These are phyloP conservation scores for Dione juno DNA, from an alignment of 2,888 invertebrate genomes.

Conservation along the genomic window DNA sequence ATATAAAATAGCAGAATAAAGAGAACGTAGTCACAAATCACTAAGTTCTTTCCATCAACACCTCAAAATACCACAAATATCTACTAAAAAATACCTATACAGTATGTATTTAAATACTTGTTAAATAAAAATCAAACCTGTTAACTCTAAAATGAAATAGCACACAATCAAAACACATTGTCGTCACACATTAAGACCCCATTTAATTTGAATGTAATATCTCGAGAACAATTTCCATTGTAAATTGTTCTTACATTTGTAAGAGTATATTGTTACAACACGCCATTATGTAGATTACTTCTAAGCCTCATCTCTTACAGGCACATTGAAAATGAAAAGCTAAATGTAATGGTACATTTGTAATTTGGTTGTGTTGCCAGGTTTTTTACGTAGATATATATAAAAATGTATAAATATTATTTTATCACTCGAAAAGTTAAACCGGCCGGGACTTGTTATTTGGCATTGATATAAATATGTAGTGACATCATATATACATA, in stretches of 20 bases:
- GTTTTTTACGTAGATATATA: not conserved
- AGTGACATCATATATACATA: too few relatives aligned
- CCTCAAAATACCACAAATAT: too few relatives aligned
- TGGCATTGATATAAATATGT: too few relatives aligned
- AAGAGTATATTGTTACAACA: slow-evolving; percentile 17
- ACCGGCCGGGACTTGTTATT: not conserved
- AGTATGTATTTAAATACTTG: too few relatives aligned
- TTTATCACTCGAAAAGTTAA: not conserved
- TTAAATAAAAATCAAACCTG: not conserved
- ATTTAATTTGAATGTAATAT: slow-evolving; percentile 22
- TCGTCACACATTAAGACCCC: slow-evolving; percentile 18
- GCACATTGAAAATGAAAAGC: slow-evolving; percentile 19
- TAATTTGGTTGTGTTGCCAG: slow-evolving; percentile 1
- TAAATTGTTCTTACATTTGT: slow-evolving; percentile 15
- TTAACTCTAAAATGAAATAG: not conserved
- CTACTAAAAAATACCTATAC: too few relatives aligned
- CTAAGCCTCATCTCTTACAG: slow-evolving; percentile 18
- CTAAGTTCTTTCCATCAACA: too few relatives aligned
- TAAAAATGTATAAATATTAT: not conserved
- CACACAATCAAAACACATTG: not conserved
- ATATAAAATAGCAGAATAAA: too few relatives aligned
- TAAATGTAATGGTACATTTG: slow-evolving; percentile 8
- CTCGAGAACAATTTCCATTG: slow-evolving; percentile 20
- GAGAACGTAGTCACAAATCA: too few relatives aligned
- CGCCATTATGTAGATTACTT: slow-evolving; percentile 25